Base-by-base conservation (phyloP, 2,888 invertebrate genomes). In the Cryptus armator region DNA sequence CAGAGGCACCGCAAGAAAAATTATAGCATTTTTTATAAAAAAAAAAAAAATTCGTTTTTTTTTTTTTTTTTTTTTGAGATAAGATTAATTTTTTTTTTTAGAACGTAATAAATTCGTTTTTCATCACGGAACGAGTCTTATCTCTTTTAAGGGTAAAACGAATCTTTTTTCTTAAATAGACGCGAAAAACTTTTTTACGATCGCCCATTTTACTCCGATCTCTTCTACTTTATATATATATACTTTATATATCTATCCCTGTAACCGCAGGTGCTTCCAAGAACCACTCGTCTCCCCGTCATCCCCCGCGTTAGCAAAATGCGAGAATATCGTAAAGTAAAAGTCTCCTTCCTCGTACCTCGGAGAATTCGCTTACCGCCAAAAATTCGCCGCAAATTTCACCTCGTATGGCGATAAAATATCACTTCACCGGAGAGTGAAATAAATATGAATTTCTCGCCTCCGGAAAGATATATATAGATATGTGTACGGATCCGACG, bases 221-320 rank as follows among this genome's bases (percentile, higher is more conserved):
- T 48, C 48, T 48, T 48, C 48, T 48, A 48, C 12, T n/a, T n/a
- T 62, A 32, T n/a, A n/a, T 16, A 48, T 56, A 37, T 46, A 10
- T 16, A 64, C 46, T 67, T 74, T 67, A 72, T 72, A 80, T 80
- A 44, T 44, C 19, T 32, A n/a, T 66, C 51, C 14, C 37, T 80
- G 51, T 66, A 66, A 66, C 53, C 66, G 59, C 74, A 81, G 74
- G 74, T 81, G 80, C 56, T 74, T 46, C 67, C 67, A 72, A 66
- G 43, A 72, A 24, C 70, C 74, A 59, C 66, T 74, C 29, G 53
- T 29, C 70, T 53, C 12, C 12, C 12, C 70, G 16, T 29, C 43
- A 51, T 59, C 19, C 62, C 19, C 29, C 3, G 29, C 37, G 37
- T 37, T 43, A 56, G 24, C 56, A 19, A 62, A 75, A 74, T 9